Evolutionary conservation across 2,888 invertebrate species (phyloP).

Genomic region (Pachliopta kotzebuea): DNA sequence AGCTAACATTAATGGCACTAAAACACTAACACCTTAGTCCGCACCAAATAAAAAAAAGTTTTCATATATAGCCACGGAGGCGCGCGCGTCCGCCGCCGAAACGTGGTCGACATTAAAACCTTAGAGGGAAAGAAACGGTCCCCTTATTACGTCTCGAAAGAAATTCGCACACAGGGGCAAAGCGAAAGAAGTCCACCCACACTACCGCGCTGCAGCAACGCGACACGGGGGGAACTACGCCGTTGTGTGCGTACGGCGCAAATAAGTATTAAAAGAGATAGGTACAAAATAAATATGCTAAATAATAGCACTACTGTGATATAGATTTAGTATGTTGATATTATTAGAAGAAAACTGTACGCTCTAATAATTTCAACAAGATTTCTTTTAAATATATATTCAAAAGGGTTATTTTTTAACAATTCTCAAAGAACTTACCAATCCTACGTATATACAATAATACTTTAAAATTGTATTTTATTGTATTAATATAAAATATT

Average conservation of each 20-base stretch:
- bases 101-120: slow-evolving; percentile 81
- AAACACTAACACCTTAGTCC: slow-evolving; percentile 51
- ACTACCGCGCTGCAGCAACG: slow-evolving; percentile 48
- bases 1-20: slow-evolving; percentile 34
- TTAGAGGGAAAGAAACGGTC: slow-evolving; percentile 80
- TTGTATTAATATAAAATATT: no score
- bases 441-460: no score
- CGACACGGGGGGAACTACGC: slow-evolving; percentile 57
- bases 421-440: no score
- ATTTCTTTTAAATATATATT: not conserved
- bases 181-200: slow-evolving; percentile 77
- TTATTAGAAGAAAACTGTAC: not conserved
- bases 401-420: not conserved
- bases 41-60: slow-evolving; percentile 56
- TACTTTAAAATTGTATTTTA: no score
- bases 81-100: slow-evolving; percentile 78
- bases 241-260: slow-evolving; percentile 66
- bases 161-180: slow-evolving; percentile 72
- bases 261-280: slow-evolving; percentile 80
- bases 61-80: slow-evolving; percentile 67
- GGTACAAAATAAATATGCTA: slow-evolving; percentile 62
- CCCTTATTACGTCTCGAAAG: slow-evolving; percentile 81
- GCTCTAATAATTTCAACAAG: not conserved
- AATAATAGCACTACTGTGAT: slow-evolving; percentile 21
- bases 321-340: not conserved